Base-by-base conservation (phyloP, 2,888 invertebrate genomes). In the Hemithea aestivaria region DNA sequence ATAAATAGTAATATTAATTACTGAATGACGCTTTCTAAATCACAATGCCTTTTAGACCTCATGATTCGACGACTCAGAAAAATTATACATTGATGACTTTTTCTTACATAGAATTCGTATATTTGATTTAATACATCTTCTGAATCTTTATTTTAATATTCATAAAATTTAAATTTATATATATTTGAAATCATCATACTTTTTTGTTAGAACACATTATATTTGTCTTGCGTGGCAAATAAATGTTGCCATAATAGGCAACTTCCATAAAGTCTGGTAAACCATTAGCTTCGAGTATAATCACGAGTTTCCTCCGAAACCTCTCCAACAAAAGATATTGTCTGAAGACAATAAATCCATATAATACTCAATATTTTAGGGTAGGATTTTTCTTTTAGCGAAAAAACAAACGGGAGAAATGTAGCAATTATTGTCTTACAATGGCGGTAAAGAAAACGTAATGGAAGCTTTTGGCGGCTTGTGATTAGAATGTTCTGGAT, bases 301-400 rank as follows among this genome's bases (percentile, higher is more conserved):
- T 49, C 26, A 20, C 20, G 35, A 48, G 48, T 45, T 53, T 51
- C 44, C 33, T 35, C 35, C 11, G 42, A 34, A 37, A 32, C 41
- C 24, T 39, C 46, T 32, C 8, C 36, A 44, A 53, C 35, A 51
- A 52, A 54, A 49, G 48, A 55, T 44, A 20, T 28, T 12, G 35
- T 28, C 20, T 25, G 29, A 25, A 30, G 25, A 54, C 56, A 50
- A 58, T 62, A 63, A 61, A 56, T 56, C 58, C 54, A 53, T 54
- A 56, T 56, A 54, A 55, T 57, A 58, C 56, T 49, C 58, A 59
- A 61, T 61, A 56, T 56, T 4, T 56, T 55, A 47, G 31, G 37
- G 25, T 10, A 35, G 26, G 30, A 31, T 32, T 29, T 30, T 36
- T 25, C 11, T 24, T 16, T 10, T 35, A 12, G 35, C 22, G 23